Evolutionary conservation across 2,113 vertebrate species (phyloP), one percentile per base, ranked within the genome.

Genomic region (Scytalopus superciliaris): DNA sequence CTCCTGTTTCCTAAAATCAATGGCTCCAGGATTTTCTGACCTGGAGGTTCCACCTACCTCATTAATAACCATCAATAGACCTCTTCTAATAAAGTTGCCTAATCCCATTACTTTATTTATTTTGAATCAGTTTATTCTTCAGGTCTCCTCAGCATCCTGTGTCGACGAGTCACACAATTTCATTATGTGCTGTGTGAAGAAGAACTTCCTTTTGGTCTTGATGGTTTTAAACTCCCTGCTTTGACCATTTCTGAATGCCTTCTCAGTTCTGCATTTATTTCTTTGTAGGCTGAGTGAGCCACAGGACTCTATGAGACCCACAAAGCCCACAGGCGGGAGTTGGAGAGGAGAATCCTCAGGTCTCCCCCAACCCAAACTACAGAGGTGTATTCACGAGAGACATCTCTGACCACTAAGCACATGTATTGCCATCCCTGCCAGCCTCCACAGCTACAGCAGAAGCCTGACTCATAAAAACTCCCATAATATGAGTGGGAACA

Each of bases 51-150:
- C 16, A 86, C 18, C 28, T 57, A 33, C 63, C 42, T 90, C 67
- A 93, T 80, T 74, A 90, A 93, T 88, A 95, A 96, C 37, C 25
- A 80, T 37, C 85, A 92, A 31, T 45, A 21, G 59, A 92, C 45
- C 28, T 62, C 69, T 67, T 66, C 78, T 90, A 95, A 92, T 77
- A 80, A 88, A 82, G 40, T 80, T 80, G 64, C 75, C 31, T 92
- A 86, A 94, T 97, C 15, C 55, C 53, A 88, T 97, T 90, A 93
- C 90, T 94, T 88, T 64, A 87, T 91, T 91, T 80, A 50, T 50
- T 93, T 94, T 42, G 16, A 90, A 86, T 28, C 67, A 63, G 42
- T 74, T 93, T 83, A 55, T 80, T 74, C 79, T 77, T 83, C 30
- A 45, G 59, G 85, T 93, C 94, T 96, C 88, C 79, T 89, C 68